Percentiles rank a stretch among this genome's conserved stretches.
phyloP scores from a whole-genome alignment of 2,797 vertebrate genomes.

The Bradypus variegatus region DNA sequence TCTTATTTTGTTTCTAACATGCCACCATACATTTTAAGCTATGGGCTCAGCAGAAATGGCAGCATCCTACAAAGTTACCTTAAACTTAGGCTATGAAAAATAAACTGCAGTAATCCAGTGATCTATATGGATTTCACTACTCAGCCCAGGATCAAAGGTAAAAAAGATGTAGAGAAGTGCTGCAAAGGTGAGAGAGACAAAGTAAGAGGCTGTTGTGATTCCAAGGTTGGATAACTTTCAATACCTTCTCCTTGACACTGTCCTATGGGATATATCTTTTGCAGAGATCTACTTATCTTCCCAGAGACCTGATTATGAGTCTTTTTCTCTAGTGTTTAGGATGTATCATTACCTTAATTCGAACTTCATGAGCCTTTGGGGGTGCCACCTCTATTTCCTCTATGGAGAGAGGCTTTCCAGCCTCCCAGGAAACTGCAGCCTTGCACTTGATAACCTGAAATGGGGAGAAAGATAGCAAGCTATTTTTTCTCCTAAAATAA shows the following conservation, averaged over 20 bases:
- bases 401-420: conserved; percentile 88
- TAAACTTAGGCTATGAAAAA: background rate
- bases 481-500: conserved; percentile 49
- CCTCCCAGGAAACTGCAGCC: conserved; percentile 94
- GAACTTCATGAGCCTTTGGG: conserved; percentile 92
- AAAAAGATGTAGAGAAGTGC: background rate
- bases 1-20: background rate
- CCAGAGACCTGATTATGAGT: background rate
- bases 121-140: background rate
- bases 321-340: background rate
- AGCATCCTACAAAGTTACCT: background rate
- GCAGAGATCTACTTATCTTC: background rate
- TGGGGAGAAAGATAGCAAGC: background rate
- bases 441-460: conserved; percentile 92
- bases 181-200: background rate
- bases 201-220: background rate
- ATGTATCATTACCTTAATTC: conserved; percentile 87
- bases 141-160: background rate
- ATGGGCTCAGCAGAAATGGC: background rate
- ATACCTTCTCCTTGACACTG: background rate
- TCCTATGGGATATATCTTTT: conserved; percentile 8
- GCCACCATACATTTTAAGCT: background rate
- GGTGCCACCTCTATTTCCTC: conserved; percentile 95
- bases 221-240: background rate
- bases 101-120: background rate